These are phyloP conservation scores for Dryocosmus kuriphilus DNA, from an alignment of 2,888 invertebrate species.

Conservation along the genomic window DNA sequence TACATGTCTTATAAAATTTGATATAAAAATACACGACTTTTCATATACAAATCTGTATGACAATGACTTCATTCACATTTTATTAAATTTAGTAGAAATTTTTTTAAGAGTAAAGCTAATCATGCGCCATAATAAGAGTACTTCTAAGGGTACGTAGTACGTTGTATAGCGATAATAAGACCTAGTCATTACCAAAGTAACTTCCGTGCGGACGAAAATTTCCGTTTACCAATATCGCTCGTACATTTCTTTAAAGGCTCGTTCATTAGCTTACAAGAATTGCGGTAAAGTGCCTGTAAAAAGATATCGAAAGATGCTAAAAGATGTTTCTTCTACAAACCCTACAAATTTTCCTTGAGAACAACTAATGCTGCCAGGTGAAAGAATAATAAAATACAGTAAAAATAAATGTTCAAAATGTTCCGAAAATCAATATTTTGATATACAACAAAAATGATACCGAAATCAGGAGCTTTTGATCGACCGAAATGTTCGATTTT, in stretches of 20 bases:
- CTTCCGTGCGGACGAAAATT: constrained; percentile 57
- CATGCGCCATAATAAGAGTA: constrained; percentile 57
- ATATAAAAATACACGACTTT: too few relatives aligned
- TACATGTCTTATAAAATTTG: too few relatives aligned
- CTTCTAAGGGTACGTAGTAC: constrained; percentile 50
- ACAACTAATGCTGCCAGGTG: constrained; percentile 35
- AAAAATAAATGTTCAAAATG: not conserved
- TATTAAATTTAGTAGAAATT: too few relatives aligned
- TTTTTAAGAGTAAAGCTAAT: too few relatives aligned
- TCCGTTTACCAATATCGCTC: constrained; percentile 35
- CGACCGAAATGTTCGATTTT: too few relatives aligned
- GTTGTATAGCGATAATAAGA: constrained; percentile 67
- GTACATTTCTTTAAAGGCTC: constrained; percentile 39
- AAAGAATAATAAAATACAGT: constrained; percentile 26
- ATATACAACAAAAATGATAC: too few relatives aligned
- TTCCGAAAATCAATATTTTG: too few relatives aligned
- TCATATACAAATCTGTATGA: too few relatives aligned
- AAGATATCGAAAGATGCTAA: too few relatives aligned
- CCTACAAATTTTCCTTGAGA: not conserved
- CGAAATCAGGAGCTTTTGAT: too few relatives aligned
- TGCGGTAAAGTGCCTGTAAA: constrained; percentile 34
- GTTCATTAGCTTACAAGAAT: constrained; percentile 38
- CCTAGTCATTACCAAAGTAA: constrained; percentile 78
- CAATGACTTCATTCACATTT: too few relatives aligned
- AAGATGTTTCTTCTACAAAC: constrained; percentile 9